Conservation (phyloP, 2,113 vertebrate genomes). For the Centropristis striata region DNA sequence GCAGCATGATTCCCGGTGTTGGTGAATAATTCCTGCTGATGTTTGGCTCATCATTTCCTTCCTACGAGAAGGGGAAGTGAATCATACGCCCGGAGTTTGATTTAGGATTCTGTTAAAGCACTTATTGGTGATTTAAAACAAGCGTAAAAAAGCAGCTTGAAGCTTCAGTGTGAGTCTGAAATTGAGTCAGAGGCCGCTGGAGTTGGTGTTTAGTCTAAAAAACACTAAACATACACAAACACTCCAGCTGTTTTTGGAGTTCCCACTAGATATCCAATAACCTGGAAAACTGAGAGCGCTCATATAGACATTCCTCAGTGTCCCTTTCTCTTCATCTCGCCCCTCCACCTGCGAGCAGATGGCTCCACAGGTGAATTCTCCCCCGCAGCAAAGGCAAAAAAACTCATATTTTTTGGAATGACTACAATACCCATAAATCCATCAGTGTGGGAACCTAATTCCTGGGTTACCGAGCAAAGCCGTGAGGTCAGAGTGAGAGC, state of each 20-base stretch:
- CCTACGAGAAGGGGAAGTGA: background rate
- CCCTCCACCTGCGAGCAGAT: slow-evolving; percentile 6
- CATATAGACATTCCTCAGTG: background rate
- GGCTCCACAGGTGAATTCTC: slow-evolving; percentile 17
- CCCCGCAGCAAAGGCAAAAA: background rate
- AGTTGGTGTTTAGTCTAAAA: slow-evolving; percentile 14
- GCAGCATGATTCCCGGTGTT: background rate
- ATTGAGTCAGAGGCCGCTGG: background rate
- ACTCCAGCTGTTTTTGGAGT: slow-evolving; percentile 20
- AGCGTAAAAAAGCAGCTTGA: too few species aligned
- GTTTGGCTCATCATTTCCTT: too few species aligned
- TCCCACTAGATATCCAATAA: background rate
- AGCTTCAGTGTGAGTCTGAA: background rate
- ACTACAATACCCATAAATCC: slow-evolving; percentile 51
- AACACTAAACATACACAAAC: background rate
- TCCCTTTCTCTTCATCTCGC: background rate
- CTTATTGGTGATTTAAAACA: background rate
- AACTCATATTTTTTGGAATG: slow-evolving; percentile 10
- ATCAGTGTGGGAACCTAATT: slow-evolving; percentile 33
- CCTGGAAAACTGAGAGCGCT: background rate
- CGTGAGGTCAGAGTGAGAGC: slow-evolving; percentile 31
- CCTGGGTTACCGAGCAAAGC: slow-evolving; percentile 21
- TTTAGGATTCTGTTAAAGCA: background rate
- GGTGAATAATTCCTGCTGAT: background rate
- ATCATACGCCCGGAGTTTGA: background rate